A percentile compares a stretch with the other conserved stretches of the same genome.
Conservation (phyloP, 2,888 invertebrate species). For the Coremacera marginata region DNA sequence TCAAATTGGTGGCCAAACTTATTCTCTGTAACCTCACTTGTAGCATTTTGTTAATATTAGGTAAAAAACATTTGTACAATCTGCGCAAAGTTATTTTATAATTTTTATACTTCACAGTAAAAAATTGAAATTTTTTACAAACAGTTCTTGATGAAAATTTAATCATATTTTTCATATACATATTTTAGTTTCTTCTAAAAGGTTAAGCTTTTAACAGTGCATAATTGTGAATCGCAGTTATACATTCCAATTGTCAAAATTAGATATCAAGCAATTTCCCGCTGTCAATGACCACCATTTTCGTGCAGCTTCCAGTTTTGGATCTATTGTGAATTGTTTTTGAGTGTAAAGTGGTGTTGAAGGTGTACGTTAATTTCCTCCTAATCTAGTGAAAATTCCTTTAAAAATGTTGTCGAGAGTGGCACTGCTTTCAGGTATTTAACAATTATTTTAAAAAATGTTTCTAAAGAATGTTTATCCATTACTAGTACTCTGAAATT, state of each 20-base stretch:
- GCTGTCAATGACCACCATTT: slow-evolving; percentile 3
- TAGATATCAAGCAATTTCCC: not conserved
- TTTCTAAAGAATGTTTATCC: not conserved
- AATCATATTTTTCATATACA: too few species aligned
- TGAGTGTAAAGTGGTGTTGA: slow-evolving; percentile 38
- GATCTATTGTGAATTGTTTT: slow-evolving; percentile 44
- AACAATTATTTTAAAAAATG: too few species aligned
- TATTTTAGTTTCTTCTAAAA: too few species aligned
- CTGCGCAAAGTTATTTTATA: too few species aligned
- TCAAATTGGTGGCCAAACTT: too few species aligned
- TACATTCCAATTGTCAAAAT: slow-evolving; percentile 4
- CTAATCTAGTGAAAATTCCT: slow-evolving; percentile 53
- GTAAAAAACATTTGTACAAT: too few species aligned
- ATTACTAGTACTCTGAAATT: not conserved
- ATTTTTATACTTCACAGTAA: too few species aligned
- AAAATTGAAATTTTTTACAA: too few species aligned
- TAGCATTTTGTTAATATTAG: too few species aligned
- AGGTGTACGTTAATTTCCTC: slow-evolving; percentile 51
- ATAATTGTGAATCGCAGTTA: not conserved
- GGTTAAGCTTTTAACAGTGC: too few species aligned
- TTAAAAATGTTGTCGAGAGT: slow-evolving; percentile 78
- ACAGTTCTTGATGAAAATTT: too few species aligned
- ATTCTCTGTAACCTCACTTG: too few species aligned
- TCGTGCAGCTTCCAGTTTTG: not conserved
- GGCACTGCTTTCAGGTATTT: slow-evolving; percentile 76